Base-by-base conservation (phyloP, 2,113 vertebrate genomes). In the Leiothrix lutea region DNA sequence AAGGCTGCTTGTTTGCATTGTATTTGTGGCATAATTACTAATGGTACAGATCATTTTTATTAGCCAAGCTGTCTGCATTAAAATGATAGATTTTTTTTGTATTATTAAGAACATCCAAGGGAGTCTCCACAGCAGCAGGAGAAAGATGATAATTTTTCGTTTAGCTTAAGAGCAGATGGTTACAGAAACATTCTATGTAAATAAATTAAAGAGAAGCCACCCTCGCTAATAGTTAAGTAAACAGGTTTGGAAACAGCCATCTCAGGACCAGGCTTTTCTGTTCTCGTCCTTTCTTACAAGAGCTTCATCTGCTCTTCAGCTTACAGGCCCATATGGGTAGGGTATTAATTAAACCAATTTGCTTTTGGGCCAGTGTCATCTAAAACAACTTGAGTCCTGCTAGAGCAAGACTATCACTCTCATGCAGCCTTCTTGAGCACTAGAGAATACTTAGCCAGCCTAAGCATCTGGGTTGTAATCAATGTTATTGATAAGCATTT, bases 1-100 rank as follows among this genome's bases (percentile, higher is more conserved):
- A 65, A 72, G 53, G 84, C 93, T 80, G 61, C 90, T 97, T 93
- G 77, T 97, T 97, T 97, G 87, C 94, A 44, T 88, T 96, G 92
- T 97, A 93, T 97, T 98, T 98, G 97, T 97, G 90, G 88, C 86
- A 96, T 97, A 96, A 97, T 98, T 97, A 95, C 96, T 96, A 97
- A 97, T 95, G 91, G 93, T 95, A 97, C 95, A 90, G 91, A 98
- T 98, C 95, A 98, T 98, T 98, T 98, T 98, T 98, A 98, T 98
- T 98, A 97, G 96, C 97, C 95, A 96, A 97, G 91, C 92, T 98
- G 96, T 97, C 97, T 97, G 87, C 97, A 97, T 98, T 98, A 98
- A 97, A 97, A 97, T 98, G 97, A 98, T 97, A 87, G 90, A 97
- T 96, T 79, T 95, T 97, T 98, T 98, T 96, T n/a, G 54, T 87